Percentiles rank a stretch among this genome's conserved stretches.
Conservation (phyloP, 2,888 invertebrate genomes). For the Lymantria monacha region DNA sequence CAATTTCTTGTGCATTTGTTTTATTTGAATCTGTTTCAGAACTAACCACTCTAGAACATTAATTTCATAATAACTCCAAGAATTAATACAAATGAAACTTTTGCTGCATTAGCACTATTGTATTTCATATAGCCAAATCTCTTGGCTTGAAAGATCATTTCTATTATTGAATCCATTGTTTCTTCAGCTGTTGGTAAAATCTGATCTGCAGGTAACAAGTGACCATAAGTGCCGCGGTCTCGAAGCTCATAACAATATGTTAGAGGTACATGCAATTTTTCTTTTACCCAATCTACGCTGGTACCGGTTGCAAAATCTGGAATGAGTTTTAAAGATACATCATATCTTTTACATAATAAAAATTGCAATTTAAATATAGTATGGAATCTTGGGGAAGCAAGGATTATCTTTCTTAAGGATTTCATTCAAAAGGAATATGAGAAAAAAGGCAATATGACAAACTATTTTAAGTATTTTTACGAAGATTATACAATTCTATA, state of each 20-base stretch:
- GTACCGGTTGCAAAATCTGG: conserved; percentile 85
- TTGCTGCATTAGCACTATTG: background rate
- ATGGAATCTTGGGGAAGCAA: background rate
- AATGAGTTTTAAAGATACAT: no score
- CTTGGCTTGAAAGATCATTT: conserved; percentile 60
- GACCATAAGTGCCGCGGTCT: conserved; percentile 85
- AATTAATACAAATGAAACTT: conserved; percentile 10
- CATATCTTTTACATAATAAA: background rate
- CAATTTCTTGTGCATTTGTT: conserved; percentile 5
- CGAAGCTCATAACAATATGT: conserved; percentile 87
- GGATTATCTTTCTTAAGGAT: no score
- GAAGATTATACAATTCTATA: no score
- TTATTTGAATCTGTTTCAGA: background rate
- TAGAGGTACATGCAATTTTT: conserved; percentile 82
- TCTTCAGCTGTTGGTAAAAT: conserved; percentile 85
- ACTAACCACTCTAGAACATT: conserved; percentile 2
- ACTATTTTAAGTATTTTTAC: no score
- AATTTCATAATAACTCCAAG: conserved; percentile 10
- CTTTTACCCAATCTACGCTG: conserved; percentile 90
- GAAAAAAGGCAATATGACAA: no score
- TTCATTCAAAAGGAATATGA: no score
- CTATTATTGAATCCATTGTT: conserved; percentile 73
- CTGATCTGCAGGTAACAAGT: conserved; percentile 85
- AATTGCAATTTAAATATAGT: background rate
- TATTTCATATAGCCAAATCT: conserved; percentile 55